phyloP scores from a whole-genome alignment of 2,888 invertebrate species.

The Azorinus chamasolen region DNA sequence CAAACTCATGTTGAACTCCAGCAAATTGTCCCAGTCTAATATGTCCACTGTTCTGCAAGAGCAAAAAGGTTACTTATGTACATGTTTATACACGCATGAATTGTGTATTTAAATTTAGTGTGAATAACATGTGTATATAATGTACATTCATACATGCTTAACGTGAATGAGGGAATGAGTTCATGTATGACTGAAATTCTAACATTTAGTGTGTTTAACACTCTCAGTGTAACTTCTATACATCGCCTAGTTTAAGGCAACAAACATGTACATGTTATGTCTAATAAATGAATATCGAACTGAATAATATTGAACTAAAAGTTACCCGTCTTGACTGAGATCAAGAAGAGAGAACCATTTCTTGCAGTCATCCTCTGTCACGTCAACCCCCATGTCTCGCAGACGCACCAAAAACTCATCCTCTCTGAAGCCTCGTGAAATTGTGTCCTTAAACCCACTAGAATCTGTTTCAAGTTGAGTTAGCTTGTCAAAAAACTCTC shows the following conservation, averaged over 20 bases:
- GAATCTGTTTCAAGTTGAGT: slow-evolving; percentile 87
- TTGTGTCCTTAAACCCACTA: slow-evolving; percentile 26
- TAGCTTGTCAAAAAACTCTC: slow-evolving; percentile 97
- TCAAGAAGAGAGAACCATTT: slow-evolving; percentile 86
- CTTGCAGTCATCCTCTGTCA: slow-evolving; percentile 79
- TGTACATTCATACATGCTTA: too few species aligned
- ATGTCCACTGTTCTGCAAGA: slow-evolving; percentile 95
- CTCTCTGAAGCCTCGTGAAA: slow-evolving; percentile 71
- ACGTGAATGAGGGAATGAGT: too few species aligned
- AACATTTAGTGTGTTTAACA: too few species aligned
- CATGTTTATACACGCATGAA: too few species aligned
- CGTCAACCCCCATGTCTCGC: slow-evolving; percentile 78
- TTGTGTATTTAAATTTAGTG: too few species aligned
- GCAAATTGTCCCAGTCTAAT: slow-evolving; percentile 99
- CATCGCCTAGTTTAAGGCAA: too few species aligned
- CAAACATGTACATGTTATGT: too few species aligned
- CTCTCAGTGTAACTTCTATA: too few species aligned
- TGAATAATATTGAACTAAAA: slow-evolving; percentile 22
- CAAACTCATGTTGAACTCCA: slow-evolving; percentile 96
- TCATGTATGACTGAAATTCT: too few species aligned
- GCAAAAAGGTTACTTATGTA: too few species aligned
- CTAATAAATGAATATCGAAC: too few species aligned
- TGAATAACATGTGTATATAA: too few species aligned
- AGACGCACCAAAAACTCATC: slow-evolving; percentile 81
- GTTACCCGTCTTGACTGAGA: slow-evolving; percentile 93